phyloP scores from a whole-genome alignment of 2,888 invertebrate genomes.

The Drosophila fungiperda region DNA sequence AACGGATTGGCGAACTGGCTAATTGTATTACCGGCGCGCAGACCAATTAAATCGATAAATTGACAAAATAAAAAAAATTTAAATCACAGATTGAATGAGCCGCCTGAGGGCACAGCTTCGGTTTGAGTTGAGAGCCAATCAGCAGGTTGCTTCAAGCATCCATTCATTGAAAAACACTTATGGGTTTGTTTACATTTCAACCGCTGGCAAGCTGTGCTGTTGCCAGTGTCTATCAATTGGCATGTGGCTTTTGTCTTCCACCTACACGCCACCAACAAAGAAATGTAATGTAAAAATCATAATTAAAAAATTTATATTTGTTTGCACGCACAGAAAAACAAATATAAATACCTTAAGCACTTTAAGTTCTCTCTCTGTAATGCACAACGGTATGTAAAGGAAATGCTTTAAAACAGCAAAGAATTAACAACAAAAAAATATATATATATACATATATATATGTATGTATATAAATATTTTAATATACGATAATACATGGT shows the following conservation, averaged over 20 bases:
- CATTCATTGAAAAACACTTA: constrained; percentile 43
- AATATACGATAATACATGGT: not conserved
- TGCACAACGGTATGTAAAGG: not conserved
- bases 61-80: constrained; percentile 41
- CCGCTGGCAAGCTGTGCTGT: constrained; percentile 21
- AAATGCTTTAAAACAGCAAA: not conserved
- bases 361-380: not conserved
- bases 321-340: not conserved
- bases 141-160: constrained; percentile 25
- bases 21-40: constrained; percentile 39
- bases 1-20: constrained; percentile 22
- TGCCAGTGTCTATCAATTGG: constrained; percentile 43
- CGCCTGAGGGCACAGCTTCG: constrained; percentile 25
- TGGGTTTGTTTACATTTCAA: constrained; percentile 56
- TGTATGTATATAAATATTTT: too few relatives aligned
- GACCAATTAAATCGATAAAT: constrained; percentile 52
- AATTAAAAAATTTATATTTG: not conserved
- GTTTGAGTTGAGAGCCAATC: constrained; percentile 33
- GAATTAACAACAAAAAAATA: not conserved
- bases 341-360: not conserved
- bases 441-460: not conserved
- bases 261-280: constrained; percentile 19
- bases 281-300: constrained; percentile 3
- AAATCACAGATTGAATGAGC: constrained; percentile 47
- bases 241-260: constrained; percentile 52